phyloP scores from a whole-genome alignment of 2,113 vertebrate genomes.

The Thunnus maccoyii region DNA sequence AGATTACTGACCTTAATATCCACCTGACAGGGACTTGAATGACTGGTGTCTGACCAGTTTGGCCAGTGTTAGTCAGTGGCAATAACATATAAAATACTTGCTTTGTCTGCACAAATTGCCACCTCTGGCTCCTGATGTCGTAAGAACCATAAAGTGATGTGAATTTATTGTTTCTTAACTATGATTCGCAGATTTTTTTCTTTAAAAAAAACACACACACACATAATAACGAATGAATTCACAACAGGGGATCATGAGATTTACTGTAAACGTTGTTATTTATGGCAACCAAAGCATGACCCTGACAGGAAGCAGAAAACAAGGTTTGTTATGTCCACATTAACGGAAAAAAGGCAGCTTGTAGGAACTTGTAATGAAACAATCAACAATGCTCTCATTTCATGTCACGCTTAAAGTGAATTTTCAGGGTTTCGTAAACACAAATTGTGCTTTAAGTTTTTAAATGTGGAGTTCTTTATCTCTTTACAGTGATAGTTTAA shows the following conservation, averaged over 20 bases:
- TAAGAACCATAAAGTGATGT: not conserved
- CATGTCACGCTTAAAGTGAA: not conserved
- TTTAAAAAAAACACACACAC: not conserved
- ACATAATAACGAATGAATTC: not conserved
- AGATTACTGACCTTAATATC: slow-evolving; percentile 20
- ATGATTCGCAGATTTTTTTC: not conserved
- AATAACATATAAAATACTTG: not conserved
- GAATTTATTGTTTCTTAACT: slow-evolving; percentile 4
- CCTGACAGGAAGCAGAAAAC: not conserved
- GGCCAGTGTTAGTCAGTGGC: slow-evolving; percentile 27
- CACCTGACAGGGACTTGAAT: slow-evolving; percentile 18
- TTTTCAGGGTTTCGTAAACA: not conserved
- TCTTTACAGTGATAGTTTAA: not conserved
- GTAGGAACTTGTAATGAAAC: not conserved
- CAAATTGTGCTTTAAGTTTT: not conserved
- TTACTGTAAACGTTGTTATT: not conserved
- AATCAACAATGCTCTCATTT: not conserved
- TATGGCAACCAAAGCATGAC: not conserved
- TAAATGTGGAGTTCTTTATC: not conserved
- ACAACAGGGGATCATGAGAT: not conserved
- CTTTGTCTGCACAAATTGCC: not conserved
- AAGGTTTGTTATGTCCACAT: no score
- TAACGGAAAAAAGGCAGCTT: no score
- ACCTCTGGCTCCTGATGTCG: no score
- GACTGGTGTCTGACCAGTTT: slow-evolving; percentile 51